These are phyloP conservation scores for Sander vitreus DNA, from an alignment of 2,113 vertebrate genomes.

Conservation along the genomic window DNA sequence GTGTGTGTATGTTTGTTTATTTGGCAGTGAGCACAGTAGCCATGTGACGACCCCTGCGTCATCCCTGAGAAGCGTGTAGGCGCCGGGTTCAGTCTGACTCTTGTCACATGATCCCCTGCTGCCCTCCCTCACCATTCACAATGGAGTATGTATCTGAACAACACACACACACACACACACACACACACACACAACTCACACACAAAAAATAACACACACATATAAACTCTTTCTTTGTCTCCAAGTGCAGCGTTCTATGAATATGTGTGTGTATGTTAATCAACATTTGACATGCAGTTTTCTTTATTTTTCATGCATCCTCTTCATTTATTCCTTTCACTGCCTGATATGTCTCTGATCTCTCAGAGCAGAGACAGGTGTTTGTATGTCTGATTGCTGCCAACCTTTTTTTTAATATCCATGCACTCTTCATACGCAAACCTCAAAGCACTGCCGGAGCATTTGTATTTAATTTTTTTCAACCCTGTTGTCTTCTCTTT, in stretches of 20 bases:
- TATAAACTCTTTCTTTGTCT: slow-evolving; percentile 39
- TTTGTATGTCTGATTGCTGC: background rate
- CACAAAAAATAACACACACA: slow-evolving; percentile 1
- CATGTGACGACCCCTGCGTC: slow-evolving; percentile 74
- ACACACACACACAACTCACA: background rate
- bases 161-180: slow-evolving; percentile 14
- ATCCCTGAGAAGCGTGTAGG: slow-evolving; percentile 80
- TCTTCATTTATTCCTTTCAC: slow-evolving; percentile 11
- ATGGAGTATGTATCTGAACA: slow-evolving; percentile 77
- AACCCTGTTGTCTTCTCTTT: slow-evolving; percentile 3
- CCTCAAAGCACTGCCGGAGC: background rate
- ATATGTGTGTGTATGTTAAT: slow-evolving; percentile 8
- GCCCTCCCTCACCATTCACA: slow-evolving; percentile 74
- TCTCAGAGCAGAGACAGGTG: background rate
- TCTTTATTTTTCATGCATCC: background rate
- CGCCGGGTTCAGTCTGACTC: slow-evolving; percentile 80
- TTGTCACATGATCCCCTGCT: slow-evolving; percentile 82
- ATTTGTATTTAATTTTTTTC: background rate
- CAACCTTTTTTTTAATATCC: background rate
- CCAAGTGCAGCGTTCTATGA: background rate
- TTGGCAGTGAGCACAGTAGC: slow-evolving; percentile 68
- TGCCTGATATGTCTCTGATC: background rate
- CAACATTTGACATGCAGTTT: slow-evolving; percentile 4
- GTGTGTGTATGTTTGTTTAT: slow-evolving; percentile 44
- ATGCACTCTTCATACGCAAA: background rate